Evolutionary conservation across 1,140 invertebrate species (phyloP), one percentile per base, ranked within the genome.

Genomic region (Drosophila burlai): DNA sequence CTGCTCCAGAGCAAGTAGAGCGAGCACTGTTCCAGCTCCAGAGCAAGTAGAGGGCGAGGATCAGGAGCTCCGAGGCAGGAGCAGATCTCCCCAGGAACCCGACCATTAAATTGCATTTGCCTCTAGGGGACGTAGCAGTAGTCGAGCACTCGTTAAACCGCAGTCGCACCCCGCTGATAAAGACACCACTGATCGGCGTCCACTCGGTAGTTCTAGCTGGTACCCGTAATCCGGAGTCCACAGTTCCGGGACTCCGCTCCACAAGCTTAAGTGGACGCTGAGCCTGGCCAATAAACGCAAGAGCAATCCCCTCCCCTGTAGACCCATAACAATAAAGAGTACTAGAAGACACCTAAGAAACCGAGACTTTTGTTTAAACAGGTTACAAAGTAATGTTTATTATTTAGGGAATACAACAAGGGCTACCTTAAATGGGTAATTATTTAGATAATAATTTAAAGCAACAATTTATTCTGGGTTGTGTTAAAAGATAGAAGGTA

Each of bases 31-130:
- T 26, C 15, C 24, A 24, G 18, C 15, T 45, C 42, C 42, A 11
- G 43, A 11, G 4, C 9, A 11, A 18, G n/a, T 10, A 11, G 18
- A 10, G 43, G 38, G 38, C 38, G 31, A 43, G 21, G 21, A 46
- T 3, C 18, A 46, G 21, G 46, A 49, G 26, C 26, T 26, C 26
- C 26, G 1, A 5, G 0, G 26, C 26, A 26, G 26, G 26, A 26
- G 24, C 15, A 16, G 18, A 31, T 34, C 10, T 52, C 11, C 50
- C 11, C 7, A 34, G 6, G 57, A 62, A 61, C n/a, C 50, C 42
- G 75, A 77, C 75, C 75, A 77, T 77, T 78, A 50, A 57, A 78
- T 46, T 84, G 82, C 82, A 84, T 84, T 84, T 84, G 82, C 72
- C 81, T 46, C 63, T 49, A 73, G 75, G 42, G 75, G 75, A 77